These are phyloP conservation scores for Falco concolor DNA, from an alignment of 2,797 vertebrate genomes.

Conservation along the genomic window DNA sequence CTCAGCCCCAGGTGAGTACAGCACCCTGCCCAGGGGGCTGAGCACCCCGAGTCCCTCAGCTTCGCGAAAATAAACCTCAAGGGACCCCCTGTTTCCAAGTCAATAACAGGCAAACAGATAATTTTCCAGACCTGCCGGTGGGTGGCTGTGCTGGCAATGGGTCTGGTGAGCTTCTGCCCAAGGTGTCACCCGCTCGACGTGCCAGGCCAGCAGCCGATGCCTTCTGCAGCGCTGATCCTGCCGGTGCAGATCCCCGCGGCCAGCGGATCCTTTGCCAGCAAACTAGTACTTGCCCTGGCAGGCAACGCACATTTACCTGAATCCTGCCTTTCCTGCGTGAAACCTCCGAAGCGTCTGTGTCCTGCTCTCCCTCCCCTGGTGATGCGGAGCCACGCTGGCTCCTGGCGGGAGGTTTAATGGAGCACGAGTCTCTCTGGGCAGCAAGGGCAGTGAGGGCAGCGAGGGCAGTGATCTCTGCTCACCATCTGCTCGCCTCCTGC, in stretches of 20 bases:
- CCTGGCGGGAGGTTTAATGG: neutral
- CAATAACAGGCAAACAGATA: neutral
- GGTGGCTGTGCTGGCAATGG: accelerated
- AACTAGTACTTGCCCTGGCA: neutral
- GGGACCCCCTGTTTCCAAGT: neutral
- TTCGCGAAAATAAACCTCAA: neutral
- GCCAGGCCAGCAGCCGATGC: accelerated
- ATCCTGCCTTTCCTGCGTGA: neutral
- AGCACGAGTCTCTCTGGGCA: neutral
- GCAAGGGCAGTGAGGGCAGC: neutral
- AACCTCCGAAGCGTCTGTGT: neutral
- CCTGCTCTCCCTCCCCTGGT: neutral
- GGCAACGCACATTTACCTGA: neutral
- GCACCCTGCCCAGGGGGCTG: neutral
- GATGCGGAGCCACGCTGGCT: accelerated
- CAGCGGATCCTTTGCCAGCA: neutral
- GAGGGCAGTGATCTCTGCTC: neutral
- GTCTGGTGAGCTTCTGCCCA: accelerated
- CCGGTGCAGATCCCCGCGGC: neutral
- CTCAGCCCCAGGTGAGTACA: too few relatives aligned
- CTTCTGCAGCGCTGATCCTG: neutral
- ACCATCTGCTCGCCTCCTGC: neutral
- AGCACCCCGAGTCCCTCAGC: accelerated
- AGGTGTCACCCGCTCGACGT: accelerated
- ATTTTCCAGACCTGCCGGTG: accelerated